Evolutionary conservation across 2,113 vertebrate species (phyloP).

Genomic region (Phodopus roborovskii): DNA sequence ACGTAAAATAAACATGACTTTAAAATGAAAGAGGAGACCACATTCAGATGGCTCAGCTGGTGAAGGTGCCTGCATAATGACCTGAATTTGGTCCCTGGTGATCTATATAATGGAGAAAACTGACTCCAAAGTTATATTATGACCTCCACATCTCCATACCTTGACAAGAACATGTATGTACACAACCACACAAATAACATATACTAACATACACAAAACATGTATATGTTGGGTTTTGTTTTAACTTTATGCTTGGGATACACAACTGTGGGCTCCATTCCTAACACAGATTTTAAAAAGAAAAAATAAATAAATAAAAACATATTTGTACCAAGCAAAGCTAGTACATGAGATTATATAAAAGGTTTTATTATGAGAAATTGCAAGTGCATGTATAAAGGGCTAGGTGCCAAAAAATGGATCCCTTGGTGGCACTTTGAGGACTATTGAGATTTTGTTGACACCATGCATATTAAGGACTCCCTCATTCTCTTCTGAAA

Average conservation of each 20-base stretch:
- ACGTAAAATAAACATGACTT: background rate
- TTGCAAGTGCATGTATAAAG: background rate
- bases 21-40: background rate
- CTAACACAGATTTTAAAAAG: background rate
- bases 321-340: background rate
- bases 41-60: background rate
- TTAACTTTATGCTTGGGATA: background rate
- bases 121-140: background rate
- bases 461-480: background rate
- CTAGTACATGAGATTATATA: background rate
- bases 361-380: background rate
- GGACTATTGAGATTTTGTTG: background rate
- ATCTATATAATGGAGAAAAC: background rate
- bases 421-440: background rate
- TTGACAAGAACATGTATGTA: background rate
- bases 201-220: background rate
- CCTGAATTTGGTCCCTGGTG: background rate
- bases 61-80: background rate
- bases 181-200: background rate
- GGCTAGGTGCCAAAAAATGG: background rate
- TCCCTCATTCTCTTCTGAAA: background rate
- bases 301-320: background rate
- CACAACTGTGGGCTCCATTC: background rate
- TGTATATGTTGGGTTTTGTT: background rate
- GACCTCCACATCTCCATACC: background rate